Evolutionary conservation across 2,113 vertebrate genomes (phyloP).

Genomic region (Pandion haliaetus): DNA sequence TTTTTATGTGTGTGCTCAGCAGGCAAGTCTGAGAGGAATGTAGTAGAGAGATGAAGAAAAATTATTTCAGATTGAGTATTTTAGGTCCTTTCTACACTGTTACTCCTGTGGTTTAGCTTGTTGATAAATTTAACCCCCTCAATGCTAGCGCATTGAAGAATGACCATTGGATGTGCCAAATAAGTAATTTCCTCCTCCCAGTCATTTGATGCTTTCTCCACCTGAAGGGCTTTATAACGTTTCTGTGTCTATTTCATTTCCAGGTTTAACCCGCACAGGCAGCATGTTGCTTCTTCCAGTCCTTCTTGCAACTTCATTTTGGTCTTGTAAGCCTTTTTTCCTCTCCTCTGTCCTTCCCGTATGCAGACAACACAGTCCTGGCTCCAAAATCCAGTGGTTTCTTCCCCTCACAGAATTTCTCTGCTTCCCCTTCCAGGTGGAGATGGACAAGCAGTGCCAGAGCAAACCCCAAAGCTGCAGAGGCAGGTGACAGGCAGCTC

Average conservation of each 20-base stretch:
- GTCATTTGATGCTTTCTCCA: neutral
- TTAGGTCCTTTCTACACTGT: neutral
- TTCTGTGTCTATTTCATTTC: neutral
- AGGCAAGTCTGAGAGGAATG: neutral
- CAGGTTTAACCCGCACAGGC: neutral
- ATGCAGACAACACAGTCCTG: neutral
- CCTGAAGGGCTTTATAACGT: neutral
- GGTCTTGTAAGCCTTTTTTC: neutral
- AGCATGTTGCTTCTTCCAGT: neutral
- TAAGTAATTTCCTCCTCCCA: neutral
- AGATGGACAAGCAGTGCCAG: neutral
- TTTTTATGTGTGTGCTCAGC: neutral
- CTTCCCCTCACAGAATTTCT: neutral
- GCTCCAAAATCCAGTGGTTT: neutral
- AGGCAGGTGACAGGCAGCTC: rapidly evolving
- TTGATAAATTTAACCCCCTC: neutral
- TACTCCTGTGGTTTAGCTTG: neutral
- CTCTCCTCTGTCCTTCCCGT: neutral
- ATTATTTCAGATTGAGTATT: neutral
- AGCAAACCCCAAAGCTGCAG: neutral
- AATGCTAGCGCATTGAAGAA: rapidly evolving
- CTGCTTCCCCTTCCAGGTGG: neutral
- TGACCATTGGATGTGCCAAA: neutral
- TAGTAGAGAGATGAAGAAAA: neutral
- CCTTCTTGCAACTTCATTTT: neutral